Percentiles rank a stretch among this genome's conserved stretches.
Evolutionary conservation across 2,113 vertebrate genomes (phyloP).

Genomic region (Orthonyx spaldingii): DNA sequence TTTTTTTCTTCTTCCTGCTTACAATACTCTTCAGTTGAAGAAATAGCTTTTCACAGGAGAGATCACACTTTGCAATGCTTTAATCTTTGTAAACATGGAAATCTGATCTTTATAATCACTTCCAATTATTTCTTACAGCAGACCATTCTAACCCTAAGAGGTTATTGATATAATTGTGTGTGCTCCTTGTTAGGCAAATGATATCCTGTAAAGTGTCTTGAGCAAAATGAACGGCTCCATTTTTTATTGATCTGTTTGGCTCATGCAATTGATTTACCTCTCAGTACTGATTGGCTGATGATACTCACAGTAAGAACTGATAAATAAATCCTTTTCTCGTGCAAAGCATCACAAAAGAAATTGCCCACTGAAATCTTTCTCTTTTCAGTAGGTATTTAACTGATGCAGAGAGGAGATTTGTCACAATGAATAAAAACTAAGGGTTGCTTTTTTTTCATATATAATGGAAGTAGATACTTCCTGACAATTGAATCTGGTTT

Average conservation of each 20-base stretch:
- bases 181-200: slow-evolving; percentile 40
- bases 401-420: background rate
- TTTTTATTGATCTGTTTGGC: slow-evolving; percentile 13
- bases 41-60: background rate
- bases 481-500: background rate
- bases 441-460: background rate
- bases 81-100: background rate
- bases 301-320: background rate
- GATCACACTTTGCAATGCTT: background rate
- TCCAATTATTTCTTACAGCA: background rate
- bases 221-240: slow-evolving; percentile 24
- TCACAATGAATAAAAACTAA: background rate
- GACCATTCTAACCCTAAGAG: background rate
- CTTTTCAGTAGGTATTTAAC: background rate
- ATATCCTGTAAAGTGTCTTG: background rate
- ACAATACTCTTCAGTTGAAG: background rate
- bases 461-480: background rate
- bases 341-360: background rate
- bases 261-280: background rate
- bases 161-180: background rate
- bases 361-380: background rate
- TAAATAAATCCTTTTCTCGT: background rate
- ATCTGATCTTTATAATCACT: background rate
- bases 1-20: background rate
- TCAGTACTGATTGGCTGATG: slow-evolving; percentile 32